These are phyloP conservation scores for Cataglyphis rosenhaueri DNA, from an alignment of 2,888 invertebrate genomes.

Conservation along the genomic window DNA sequence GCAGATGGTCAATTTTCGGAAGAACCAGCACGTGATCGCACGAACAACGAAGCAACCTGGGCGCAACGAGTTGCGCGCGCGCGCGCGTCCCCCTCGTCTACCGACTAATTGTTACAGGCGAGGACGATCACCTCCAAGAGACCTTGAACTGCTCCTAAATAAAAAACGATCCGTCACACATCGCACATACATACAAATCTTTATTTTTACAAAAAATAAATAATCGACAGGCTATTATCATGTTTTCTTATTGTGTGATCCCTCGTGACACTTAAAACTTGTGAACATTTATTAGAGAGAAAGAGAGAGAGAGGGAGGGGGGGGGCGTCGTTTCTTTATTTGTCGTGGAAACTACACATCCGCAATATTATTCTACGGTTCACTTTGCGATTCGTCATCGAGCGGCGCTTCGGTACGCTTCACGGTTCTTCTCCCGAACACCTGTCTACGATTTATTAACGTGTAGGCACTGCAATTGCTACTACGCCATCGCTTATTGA, in stretches of 20 bases:
- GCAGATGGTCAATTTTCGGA: slow-evolving; percentile 79
- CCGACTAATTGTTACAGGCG: slow-evolving; percentile 58
- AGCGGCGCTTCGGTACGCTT: slow-evolving; percentile 43
- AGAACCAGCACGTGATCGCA: slow-evolving; percentile 71
- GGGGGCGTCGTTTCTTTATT: background rate
- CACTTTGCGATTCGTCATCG: slow-evolving; percentile 34
- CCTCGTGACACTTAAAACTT: background rate
- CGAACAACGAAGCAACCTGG: slow-evolving; percentile 51
- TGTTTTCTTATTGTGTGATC: background rate
- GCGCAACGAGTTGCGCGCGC: slow-evolving; percentile 61
- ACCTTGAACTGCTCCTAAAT: slow-evolving; percentile 39
- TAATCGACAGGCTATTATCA: background rate
- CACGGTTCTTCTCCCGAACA: slow-evolving; percentile 45
- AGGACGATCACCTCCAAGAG: slow-evolving; percentile 53
- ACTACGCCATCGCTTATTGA: slow-evolving; percentile 34
- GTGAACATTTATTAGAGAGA: background rate
- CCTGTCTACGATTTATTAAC: slow-evolving; percentile 47
- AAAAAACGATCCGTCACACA: background rate
- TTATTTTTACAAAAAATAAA: slow-evolving; percentile 2
- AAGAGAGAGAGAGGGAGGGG: too few species aligned
- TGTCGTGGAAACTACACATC: slow-evolving; percentile 7
- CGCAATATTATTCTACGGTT: slow-evolving; percentile 39
- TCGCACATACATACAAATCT: background rate
- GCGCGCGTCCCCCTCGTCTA: slow-evolving; percentile 52
- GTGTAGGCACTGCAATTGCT: slow-evolving; percentile 44